These are phyloP conservation scores for Heliopora coerulea DNA, from an alignment of 92 coral and sea anemone species.

Conservation along the genomic window DNA sequence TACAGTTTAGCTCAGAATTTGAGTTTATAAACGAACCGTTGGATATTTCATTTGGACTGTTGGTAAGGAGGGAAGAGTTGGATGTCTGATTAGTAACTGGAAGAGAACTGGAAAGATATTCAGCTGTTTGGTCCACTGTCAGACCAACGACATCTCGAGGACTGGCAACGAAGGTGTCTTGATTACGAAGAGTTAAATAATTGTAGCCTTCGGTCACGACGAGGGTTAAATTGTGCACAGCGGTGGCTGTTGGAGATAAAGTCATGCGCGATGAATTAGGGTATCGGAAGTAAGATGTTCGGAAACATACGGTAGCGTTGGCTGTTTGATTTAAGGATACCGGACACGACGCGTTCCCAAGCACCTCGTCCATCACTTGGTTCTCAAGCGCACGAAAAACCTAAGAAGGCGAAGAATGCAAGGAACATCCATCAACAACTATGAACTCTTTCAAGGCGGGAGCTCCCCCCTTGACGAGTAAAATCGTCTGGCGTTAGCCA, in stretches of 20 bases:
- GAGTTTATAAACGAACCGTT: too few species aligned
- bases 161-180: slow-evolving; percentile 8
- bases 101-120: neutral
- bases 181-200: neutral
- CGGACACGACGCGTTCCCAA: slow-evolving; percentile 9
- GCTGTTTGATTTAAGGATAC: neutral
- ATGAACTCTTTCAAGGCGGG: too few species aligned
- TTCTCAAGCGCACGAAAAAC: neutral
- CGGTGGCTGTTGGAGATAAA: neutral
- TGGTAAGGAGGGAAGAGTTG: neutral
- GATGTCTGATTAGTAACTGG: neutral
- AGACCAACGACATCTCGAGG: slow-evolving; percentile 16
- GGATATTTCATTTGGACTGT: too few species aligned
- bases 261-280: neutral
- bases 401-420: neutral
- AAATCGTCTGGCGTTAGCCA: too few species aligned
- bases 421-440: too few species aligned
- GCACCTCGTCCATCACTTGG: neutral
- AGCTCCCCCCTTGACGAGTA: too few species aligned
- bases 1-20: neutral
- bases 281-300: neutral
- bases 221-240: neutral
- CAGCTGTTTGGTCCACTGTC: neutral
- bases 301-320: slow-evolving; percentile 5
- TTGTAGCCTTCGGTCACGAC: slow-evolving; percentile 11